Evolutionary conservation across 2,113 vertebrate species (phyloP).

Genomic region (Actenoides lindsayi): DNA sequence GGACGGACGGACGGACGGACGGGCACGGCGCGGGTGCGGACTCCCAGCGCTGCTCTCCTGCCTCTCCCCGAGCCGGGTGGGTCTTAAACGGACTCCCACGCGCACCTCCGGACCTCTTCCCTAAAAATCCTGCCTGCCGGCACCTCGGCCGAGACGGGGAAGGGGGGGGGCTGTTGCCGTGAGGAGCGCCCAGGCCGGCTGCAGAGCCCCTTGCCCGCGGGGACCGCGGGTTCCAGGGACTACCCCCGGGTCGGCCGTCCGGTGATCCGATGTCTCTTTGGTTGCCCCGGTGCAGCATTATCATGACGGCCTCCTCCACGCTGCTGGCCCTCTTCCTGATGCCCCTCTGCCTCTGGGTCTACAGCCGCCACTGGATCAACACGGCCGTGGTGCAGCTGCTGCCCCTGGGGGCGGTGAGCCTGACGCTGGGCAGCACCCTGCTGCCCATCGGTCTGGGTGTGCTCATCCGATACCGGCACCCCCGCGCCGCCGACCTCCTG

Average conservation of each 20-base stretch:
- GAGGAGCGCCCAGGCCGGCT: not conserved
- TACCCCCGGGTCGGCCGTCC: not conserved
- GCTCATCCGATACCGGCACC: slow-evolving; percentile 85
- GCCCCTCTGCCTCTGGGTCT: slow-evolving; percentile 96
- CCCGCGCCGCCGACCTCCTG: slow-evolving; percentile 85
- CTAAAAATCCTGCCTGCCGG: not conserved
- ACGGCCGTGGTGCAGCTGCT: slow-evolving; percentile 90
- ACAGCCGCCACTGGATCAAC: slow-evolving; percentile 95
- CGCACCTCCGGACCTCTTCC: not conserved
- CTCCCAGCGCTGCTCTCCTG: not conserved
- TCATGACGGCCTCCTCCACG: slow-evolving; percentile 98
- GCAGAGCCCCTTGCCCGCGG: not conserved
- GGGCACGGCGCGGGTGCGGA: not conserved
- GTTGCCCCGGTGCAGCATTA: slow-evolving; percentile 78
- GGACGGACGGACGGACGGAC: not conserved
- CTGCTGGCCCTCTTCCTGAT: slow-evolving; percentile 92
- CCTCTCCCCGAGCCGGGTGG: not conserved
- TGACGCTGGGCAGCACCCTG: slow-evolving; percentile 94
- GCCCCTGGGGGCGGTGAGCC: slow-evolving; percentile 91
- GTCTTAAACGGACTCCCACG: not conserved
- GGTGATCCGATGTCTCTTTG: not conserved
- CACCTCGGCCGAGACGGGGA: not conserved
- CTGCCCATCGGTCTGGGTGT: slow-evolving; percentile 92
- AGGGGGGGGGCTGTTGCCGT: not conserved
- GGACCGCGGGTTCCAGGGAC: not conserved